Base-by-base conservation (phyloP, 2,797 vertebrate genomes). In the Fistularia commersonii region DNA sequence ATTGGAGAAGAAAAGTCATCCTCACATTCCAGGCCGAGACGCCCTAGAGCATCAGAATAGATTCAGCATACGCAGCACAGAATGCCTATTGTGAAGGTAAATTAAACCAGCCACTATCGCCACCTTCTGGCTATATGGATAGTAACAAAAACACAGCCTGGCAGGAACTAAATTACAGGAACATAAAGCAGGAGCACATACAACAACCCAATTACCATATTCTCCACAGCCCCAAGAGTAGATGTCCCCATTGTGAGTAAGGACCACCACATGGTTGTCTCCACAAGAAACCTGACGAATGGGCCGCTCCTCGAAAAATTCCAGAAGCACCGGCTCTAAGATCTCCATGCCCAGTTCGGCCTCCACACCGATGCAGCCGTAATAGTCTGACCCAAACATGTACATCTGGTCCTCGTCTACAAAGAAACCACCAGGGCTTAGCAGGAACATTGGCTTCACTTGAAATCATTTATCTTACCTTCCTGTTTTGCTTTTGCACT, bases 361-460 rank as follows among this genome's bases (percentile, higher is more conserved):
- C 77, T 94, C 93, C 50, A 97, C 67, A 0, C 97, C 97, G n/a
- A 99, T 91, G 80, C 96, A 98, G 74, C 97, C 97, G 0, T 99
- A 98, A 68, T 99, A 99, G 80, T 99, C 95, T 0, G 97, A 99
- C 50, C 97, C 97, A 57, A 98, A 99, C 84, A 95, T 93, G 86
- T 98, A 99, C 74, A 97, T 88, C 82, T 99, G 95, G 77, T 95
- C 97, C 76, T 99, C 97, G 71, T 98, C 97, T 99, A 83, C 23
- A 73, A 43, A 60, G 39, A 32, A 38, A 35, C 32, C 15, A 59
- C 32, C 35, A 48, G n/a, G 31, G 23, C 23, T 23, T 4, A 23
- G 23, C 23, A 23, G 23, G 23, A 23, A 23, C 23, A 2, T 46
- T 12, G 37, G 7, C 8, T 5, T 31, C 50, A 0, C 42, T 6